Base-by-base conservation (phyloP, 2,888 invertebrate genomes). In the Neelides folsomi region DNA sequence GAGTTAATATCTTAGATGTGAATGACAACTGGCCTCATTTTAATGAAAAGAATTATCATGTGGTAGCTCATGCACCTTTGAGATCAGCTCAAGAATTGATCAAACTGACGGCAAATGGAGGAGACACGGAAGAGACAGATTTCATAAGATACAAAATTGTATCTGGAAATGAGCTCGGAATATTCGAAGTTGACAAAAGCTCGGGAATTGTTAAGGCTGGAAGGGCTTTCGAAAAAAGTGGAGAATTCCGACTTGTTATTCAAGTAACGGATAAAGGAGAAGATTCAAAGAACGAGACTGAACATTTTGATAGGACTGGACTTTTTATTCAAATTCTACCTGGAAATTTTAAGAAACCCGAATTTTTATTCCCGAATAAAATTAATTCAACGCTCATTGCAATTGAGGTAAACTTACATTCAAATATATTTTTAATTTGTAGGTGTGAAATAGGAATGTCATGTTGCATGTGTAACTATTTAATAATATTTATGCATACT, bases 31-130 rank as follows among this genome's bases (percentile, higher is more conserved):
- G 44, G 49, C 93, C 93, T 0, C 72, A 79, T 42, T 93, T 94
- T 70, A 79, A 78, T 0, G 82, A 83, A 62, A 78, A 79, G 44
- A 78, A 78, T 8, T 92, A 89, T 70, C 79, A 80, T 63, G 81
- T 83, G 1, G 83, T 81, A 0, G 90, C 92, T 69, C 89, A 87
- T 69, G 68, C 71, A 15, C 79, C 83, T 10, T 70, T 86, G 15
- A 79, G 81, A 67, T 86, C 89, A 0, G 86, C 87, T 0, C 81
- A 87, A 1, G 82, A 86, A 1, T 79, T 93, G 47, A 69, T 90
- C 10, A 84, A 87, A 63, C 70, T 93, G 1, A 75, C 81, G 56
- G 92, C 90, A 0, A 79, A 79, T 13, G 92, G 92, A 66, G 76
- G 76, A 18, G 93, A 94, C 66, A 79, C 81, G 49, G 88, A 86